Evolutionary conservation across 2,113 vertebrate species (phyloP), one percentile per base, ranked within the genome.

Genomic region (Castor canadensis): DNA sequence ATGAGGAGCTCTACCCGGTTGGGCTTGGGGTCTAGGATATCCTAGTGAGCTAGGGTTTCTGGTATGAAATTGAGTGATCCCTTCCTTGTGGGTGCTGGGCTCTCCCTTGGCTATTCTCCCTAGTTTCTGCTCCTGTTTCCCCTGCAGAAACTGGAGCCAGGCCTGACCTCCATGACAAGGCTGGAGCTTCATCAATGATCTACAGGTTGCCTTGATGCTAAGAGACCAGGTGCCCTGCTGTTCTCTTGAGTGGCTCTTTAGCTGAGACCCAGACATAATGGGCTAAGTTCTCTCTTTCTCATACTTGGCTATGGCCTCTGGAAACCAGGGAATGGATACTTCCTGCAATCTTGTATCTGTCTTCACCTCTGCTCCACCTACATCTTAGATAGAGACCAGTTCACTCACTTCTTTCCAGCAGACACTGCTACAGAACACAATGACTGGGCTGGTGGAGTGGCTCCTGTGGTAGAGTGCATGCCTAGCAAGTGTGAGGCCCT

Each of bases 11-110:
- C n/a, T 0, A 2, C 6, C 9, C 58, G n/a, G 10, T 22, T 10
- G 17, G 66, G 32, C 60, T 20, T 0, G 0, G 1, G n/a, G 15
- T 28, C 22, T 24, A 43, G 19, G 47, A 38, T 13, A 28, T 67
- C n/a, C 56, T 19, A 11, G 26, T 17, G 15, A 85, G 19, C 40
- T 40, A 72, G 28, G 38, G 24, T 7, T 5, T 24, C 28, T 3
- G 11, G n/a, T 45, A 40, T 26, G 15, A 30, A 52, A 9, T 0
- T 24, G 38, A 30, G 58, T 22, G 43, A 58, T 10, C 2, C 38
- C 32, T 16, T 47, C 67, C 20, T 49, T 8, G 16, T 62, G 71
- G 2, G 20, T 38, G n/a, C 15, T 15, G 12, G 40, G 17, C 32
- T 82, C 19, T 67, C 45, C 11, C 45, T 62, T 26, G 32, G 49